Base-by-base conservation (phyloP, 2,797 vertebrate species). In the Arnoldichthys spilopterus region DNA sequence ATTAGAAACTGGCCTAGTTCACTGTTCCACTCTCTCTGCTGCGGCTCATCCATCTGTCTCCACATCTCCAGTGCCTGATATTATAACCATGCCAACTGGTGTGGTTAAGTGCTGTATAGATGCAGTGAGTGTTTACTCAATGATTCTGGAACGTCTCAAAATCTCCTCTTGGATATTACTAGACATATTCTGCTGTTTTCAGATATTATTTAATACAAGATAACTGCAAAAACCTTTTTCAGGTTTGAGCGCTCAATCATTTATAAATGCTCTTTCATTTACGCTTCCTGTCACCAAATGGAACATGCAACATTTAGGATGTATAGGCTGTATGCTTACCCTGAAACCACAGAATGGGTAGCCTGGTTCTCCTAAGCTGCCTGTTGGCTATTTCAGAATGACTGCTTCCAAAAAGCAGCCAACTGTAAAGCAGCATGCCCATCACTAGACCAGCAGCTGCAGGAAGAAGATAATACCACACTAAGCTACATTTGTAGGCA, bases 381-480 rank as follows among this genome's bases (percentile, higher is more conserved):
- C 74, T 37, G 20, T 64, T 73, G 77, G 77, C 59, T 76, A 45
- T 69, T 80, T 53, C 37, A 40, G 26, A 79, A 69, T 28, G 53
- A 77, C 47, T 62, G 34, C n/a, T 76, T 58, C 45, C 15, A 30
- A 63, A 76, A 80, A 22, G 62, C 40, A 49, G 15, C 54, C 64
- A 79, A 68, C 64, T 24, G 45, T 67, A 70, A 76, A 72, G 79
- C 71, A 47, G 34, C 22, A 56, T 51, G 61, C 47, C 49, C 40
- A 66, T 37, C 47, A 28, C 53, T 43, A 69, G 49, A 34, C 24
- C 32, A 47, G 51, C 76, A 76, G 61, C 77, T 77, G 70, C 74
- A 81, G 66, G 71, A 74, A 59, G 72, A 62, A 82, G 84, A 85
- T 80, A 74, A 84, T 82, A 54, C 81, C 32, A 49, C 78, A 72